Evolutionary conservation across 2,797 vertebrate species (phyloP).

Genomic region (Karalla daura): DNA sequence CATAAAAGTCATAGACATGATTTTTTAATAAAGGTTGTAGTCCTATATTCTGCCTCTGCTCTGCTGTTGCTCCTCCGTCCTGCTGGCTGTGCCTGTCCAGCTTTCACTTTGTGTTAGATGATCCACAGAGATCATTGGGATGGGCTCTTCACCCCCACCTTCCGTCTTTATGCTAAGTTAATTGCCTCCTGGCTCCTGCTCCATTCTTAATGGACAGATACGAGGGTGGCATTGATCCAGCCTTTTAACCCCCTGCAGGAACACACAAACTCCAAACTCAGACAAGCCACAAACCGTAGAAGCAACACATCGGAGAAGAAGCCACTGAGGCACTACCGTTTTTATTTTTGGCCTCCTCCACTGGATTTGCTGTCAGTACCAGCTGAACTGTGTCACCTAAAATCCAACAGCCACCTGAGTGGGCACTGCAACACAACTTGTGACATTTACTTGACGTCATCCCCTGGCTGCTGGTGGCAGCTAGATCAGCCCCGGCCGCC

Average conservation of each 20-base stretch:
- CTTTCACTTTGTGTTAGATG: too few relatives aligned
- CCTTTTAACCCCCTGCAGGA: background rate
- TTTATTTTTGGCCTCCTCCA: background rate
- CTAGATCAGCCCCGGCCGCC: constrained; percentile 49
- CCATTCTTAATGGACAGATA: background rate
- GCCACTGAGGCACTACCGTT: too few relatives aligned
- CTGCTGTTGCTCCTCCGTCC: too few relatives aligned
- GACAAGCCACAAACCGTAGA: too few relatives aligned
- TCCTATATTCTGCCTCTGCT: too few relatives aligned
- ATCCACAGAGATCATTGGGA: background rate
- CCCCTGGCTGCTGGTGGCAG: constrained; percentile 37
- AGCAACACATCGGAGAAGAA: too few relatives aligned
- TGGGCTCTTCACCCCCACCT: background rate
- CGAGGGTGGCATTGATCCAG: background rate
- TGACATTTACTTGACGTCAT: constrained; percentile 56
- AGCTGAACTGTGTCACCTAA: constrained; percentile 4
- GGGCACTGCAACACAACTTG: constrained; percentile 31
- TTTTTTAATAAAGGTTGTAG: too few relatives aligned
- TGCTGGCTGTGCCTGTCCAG: too few relatives aligned
- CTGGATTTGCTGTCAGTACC: background rate
- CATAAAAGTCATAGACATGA: too few relatives aligned
- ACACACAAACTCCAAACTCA: too few relatives aligned
- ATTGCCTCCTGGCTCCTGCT: background rate
- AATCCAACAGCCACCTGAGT: constrained; percentile 19
- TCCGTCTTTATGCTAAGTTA: background rate